Evolutionary conservation across 2,888 invertebrate genomes (phyloP).

Genomic region (Chironomus tentans): DNA sequence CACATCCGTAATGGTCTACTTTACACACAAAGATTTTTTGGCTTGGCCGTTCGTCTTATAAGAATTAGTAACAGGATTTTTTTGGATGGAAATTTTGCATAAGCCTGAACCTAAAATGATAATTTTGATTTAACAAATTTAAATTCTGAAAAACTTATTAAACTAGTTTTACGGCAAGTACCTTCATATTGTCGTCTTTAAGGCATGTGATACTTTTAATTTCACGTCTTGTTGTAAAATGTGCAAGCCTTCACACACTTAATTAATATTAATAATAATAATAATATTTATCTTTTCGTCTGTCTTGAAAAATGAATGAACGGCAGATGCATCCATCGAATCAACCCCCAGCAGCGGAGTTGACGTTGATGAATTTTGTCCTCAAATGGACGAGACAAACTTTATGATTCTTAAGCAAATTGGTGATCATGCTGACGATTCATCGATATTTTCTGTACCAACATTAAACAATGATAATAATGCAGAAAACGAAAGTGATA

Average conservation of each 20-base stretch:
- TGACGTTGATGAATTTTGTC: constrained; percentile 22
- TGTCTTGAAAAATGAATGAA: not conserved
- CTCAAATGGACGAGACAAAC: constrained; percentile 5
- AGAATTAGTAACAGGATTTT: too few relatives aligned
- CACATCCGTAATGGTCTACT: not conserved
- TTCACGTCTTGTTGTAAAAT: not conserved
- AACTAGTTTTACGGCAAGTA: too few relatives aligned
- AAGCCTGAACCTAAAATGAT: too few relatives aligned
- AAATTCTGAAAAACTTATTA: too few relatives aligned
- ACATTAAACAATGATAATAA: not conserved
- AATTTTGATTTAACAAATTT: too few relatives aligned
- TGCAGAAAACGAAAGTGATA: constrained; percentile 13
- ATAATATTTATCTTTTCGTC: not conserved
- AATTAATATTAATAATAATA: not conserved
- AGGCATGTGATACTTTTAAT: not conserved
- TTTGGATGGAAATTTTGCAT: too few relatives aligned
- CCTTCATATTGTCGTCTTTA: too few relatives aligned
- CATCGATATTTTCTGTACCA: not conserved
- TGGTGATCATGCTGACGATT: constrained; percentile 20
- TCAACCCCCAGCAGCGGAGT: constrained; percentile 16
- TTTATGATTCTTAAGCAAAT: constrained; percentile 12
- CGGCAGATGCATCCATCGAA: not conserved
- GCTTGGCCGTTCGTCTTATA: too few relatives aligned
- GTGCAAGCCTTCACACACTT: too few relatives aligned
- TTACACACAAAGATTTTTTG: too few relatives aligned